Conservation (phyloP, 1,140 invertebrate species). For the Armadillidium nasatum region DNA sequence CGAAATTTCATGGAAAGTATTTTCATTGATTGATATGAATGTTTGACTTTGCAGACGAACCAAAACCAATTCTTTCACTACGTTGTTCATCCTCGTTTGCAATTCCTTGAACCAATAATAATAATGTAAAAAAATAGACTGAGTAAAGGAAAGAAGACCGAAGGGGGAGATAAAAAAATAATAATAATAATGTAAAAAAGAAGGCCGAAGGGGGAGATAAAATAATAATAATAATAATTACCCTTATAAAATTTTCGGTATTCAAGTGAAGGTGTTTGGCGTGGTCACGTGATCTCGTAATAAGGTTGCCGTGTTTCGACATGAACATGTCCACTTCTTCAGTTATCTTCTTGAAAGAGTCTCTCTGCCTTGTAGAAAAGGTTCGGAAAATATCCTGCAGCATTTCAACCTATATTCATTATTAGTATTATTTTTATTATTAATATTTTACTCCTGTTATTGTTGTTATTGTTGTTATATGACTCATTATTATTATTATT, state of each 20-base stretch:
- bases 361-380: slow-evolving; percentile 37
- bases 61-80: slow-evolving; percentile 42
- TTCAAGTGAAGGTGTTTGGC: slow-evolving; percentile 37
- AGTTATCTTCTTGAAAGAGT: slow-evolving; percentile 36
- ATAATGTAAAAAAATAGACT: neutral
- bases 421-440: too few species aligned
- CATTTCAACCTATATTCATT: slow-evolving; percentile 36
- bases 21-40: slow-evolving; percentile 34
- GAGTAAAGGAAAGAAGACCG: neutral
- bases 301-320: slow-evolving; percentile 39
- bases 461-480: too few species aligned
- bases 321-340: slow-evolving; percentile 38
- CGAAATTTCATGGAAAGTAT: slow-evolving; percentile 35
- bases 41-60: slow-evolving; percentile 40
- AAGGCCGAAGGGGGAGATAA: neutral
- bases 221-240: neutral
- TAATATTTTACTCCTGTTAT: too few species aligned
- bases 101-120: slow-evolving; percentile 28
- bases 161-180: neutral
- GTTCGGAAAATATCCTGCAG: slow-evolving; percentile 41
- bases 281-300: slow-evolving; percentile 35
- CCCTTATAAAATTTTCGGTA: slow-evolving; percentile 41
- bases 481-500: too few species aligned
- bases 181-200: neutral
- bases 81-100: slow-evolving; percentile 42